Evolutionary conservation across 2,797 vertebrate species (phyloP), one percentile per base, ranked within the genome.

Genomic region (Argyrosomus regius): DNA sequence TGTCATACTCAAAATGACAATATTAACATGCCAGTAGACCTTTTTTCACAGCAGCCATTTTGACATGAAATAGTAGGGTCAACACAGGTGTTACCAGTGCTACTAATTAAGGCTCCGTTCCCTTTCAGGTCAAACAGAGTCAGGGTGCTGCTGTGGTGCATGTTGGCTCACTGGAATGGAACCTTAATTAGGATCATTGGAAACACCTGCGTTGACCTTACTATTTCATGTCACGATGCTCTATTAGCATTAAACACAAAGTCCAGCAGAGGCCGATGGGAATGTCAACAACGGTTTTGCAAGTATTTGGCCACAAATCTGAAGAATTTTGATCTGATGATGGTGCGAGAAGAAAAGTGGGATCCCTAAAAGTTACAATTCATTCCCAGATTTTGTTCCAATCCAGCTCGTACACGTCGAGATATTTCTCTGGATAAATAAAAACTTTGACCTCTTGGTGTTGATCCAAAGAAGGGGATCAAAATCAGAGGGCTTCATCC

Each of bases 241-340:
- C 35, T 2, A 7, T 31, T 31, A 31, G 31, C 28, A 31, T 31
- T 31, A 31, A 28, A 28, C 28, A 28, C 7, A 62, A 61, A 49
- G 4, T 20, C 31, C 31, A 59, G 18, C 20, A n/a, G 5, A n/a
- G 16, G 20, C 10, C 18, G 28, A 9, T 39, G 2, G 35, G 35
- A 39, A 14, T 5, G 11, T 28, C 53, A 9, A 31, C 53, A 9
- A 31, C 11, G 28, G 16, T 52, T 52, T 43, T 31, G 22, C 22
- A 75, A 22, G 22, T 45, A 28, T 31, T 39, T 54, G 39, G 53
- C 71, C 20, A 46, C 64, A 20, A 71, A 71, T 28, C 12, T 52
- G 22, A 50, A 17, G 26, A 39, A 67, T 74, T 31, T 22, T 45
- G 64, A 54, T 17, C 18, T 61, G 64, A 50, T 35, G 35, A 35